A percentile compares a stretch with the other conserved stretches of the same genome.
These are phyloP conservation scores for Pollimyrus isidori DNA, from an alignment of 2,113 vertebrate species.

Conservation along the genomic window DNA sequence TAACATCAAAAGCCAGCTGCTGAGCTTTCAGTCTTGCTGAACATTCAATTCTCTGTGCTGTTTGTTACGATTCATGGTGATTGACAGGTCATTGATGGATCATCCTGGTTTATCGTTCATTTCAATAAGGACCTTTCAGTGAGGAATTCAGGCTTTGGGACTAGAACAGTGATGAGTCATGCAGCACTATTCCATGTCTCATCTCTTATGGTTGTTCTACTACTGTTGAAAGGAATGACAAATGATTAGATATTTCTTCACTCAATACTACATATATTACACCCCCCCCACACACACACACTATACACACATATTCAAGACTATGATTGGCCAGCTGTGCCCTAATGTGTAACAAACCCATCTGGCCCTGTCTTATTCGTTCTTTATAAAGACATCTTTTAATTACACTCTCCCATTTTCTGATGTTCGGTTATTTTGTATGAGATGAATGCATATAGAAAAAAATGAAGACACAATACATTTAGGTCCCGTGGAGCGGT, in stretches of 20 bases:
- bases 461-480: background rate
- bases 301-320: background rate
- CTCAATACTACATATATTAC: background rate
- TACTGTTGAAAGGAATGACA: background rate
- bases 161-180: background rate
- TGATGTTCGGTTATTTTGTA: background rate
- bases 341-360: background rate
- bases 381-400: background rate
- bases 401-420: background rate
- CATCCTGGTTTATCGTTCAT: background rate
- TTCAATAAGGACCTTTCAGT: background rate
- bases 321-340: background rate
- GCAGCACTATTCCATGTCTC: background rate
- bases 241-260: slow-evolving; percentile 7
- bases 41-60: background rate
- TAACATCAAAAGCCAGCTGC: background rate
- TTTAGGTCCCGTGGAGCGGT: background rate
- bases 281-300: background rate
- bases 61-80: background rate
- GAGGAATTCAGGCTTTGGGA: background rate
- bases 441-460: background rate
- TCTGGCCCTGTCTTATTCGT: background rate
- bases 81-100: background rate
- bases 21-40: background rate
- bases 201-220: background rate